A percentile compares a stretch with the other conserved stretches of the same genome.
Evolutionary conservation across 2,797 vertebrate genomes (phyloP).

Genomic region (Garrulus glandarius): DNA sequence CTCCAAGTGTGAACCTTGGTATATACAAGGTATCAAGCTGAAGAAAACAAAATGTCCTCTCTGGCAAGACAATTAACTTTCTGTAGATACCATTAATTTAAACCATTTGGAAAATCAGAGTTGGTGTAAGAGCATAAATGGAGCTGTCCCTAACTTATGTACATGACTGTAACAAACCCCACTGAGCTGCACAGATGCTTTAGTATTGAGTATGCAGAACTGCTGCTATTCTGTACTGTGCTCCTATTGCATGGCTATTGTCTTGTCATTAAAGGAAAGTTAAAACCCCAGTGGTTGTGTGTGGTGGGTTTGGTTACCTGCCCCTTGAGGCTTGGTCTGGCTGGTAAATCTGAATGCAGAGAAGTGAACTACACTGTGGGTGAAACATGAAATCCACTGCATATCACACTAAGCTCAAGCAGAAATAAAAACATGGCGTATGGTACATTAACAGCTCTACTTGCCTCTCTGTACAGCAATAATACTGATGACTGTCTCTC

Average conservation of each 20-base stretch:
- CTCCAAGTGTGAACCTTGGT: not conserved
- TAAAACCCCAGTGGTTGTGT: not conserved
- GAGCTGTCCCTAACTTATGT: not conserved
- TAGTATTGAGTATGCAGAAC: not conserved
- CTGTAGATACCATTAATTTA: not conserved
- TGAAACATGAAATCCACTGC: not conserved
- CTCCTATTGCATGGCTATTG: not conserved
- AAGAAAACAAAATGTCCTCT: not conserved
- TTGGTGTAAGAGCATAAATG: not conserved
- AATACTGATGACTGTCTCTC: not conserved
- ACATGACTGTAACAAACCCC: not conserved
- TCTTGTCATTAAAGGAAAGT: not conserved
- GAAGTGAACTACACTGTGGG: not conserved
- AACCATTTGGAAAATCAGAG: not conserved
- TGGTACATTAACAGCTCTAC: not conserved
- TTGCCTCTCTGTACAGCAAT: not conserved
- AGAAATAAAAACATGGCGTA: not conserved
- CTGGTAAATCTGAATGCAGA: not conserved
- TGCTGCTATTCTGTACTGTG: not conserved
- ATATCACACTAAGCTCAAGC: not conserved
- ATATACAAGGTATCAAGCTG: not conserved
- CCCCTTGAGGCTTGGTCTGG: not conserved
- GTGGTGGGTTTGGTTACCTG: not conserved
- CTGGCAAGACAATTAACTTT: not conserved
- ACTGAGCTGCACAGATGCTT: not conserved